Evolutionary conservation across 2,888 invertebrate genomes (phyloP).

Genomic region (Ormyrus thymus): DNA sequence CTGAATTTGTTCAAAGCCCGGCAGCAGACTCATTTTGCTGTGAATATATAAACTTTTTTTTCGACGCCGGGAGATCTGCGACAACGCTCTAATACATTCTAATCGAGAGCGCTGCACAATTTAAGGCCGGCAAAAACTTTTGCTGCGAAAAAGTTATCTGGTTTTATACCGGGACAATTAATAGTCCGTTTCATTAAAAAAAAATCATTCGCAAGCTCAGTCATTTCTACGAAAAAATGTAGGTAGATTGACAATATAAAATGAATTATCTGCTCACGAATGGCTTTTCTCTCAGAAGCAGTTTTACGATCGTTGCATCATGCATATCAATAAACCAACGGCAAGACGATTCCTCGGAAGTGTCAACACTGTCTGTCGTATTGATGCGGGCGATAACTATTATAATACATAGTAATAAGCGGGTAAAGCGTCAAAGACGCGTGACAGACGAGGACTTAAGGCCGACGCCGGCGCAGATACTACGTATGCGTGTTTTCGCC

Average conservation of each 20-base stretch:
- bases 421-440: slow-evolving; percentile 3
- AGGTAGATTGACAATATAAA: too few relatives aligned
- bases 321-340: too few relatives aligned
- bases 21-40: slow-evolving; percentile 25
- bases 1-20: slow-evolving; percentile 19
- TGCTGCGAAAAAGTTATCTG: too few relatives aligned
- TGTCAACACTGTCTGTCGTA: slow-evolving; percentile 33
- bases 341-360: too few relatives aligned
- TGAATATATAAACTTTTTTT: slow-evolving; percentile 27
- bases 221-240: too few relatives aligned
- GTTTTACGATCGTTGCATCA: too few relatives aligned
- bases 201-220: too few relatives aligned
- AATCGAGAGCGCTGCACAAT: neutral
- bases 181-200: too few relatives aligned
- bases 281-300: too few relatives aligned
- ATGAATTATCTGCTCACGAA: too few relatives aligned
- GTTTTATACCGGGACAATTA: too few relatives aligned
- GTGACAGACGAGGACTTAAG: slow-evolving; percentile 38
- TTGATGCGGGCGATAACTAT: slow-evolving; percentile 39
- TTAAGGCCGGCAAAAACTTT: too few relatives aligned
- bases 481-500: slow-evolving; percentile 47
- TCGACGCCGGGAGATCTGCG: neutral
- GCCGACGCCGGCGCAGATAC: neutral
- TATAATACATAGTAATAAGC: slow-evolving; percentile 52
- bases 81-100: slow-evolving; percentile 15